These are phyloP conservation scores for Serranus cabrilla DNA, from an alignment of 2,797 vertebrate species.

Conservation along the genomic window DNA sequence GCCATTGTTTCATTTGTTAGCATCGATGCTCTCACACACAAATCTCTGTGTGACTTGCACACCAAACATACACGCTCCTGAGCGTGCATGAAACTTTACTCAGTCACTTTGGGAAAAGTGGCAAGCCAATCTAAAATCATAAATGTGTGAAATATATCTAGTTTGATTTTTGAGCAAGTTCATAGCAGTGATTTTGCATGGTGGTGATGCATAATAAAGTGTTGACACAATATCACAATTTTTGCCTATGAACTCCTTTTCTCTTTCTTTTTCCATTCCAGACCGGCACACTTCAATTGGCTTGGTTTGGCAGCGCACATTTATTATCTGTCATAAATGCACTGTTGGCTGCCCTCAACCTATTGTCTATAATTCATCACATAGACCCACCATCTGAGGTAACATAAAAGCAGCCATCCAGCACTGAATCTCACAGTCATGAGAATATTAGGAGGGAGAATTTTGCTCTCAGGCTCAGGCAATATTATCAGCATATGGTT, in stretches of 20 bases:
- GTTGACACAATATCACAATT: conserved; percentile 80
- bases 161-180: conserved; percentile 79
- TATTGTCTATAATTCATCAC: conserved; percentile 81
- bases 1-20: conserved; percentile 50
- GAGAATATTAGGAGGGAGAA: conserved; percentile 55
- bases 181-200: conserved; percentile 85
- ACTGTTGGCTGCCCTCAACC: conserved; percentile 76
- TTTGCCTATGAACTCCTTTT: conserved; percentile 71
- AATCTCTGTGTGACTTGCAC: conserved; percentile 54
- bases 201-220: conserved; percentile 85
- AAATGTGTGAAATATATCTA: conserved; percentile 82
- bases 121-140: conserved; percentile 77
- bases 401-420: conserved; percentile 74
- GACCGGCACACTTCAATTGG: conserved; percentile 75
- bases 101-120: conserved; percentile 68
- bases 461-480: conserved; percentile 22
- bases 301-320: conserved; percentile 74
- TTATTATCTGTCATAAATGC: conserved; percentile 83
- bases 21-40: conserved; percentile 42
- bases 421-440: conserved; percentile 55
- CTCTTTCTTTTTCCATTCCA: conserved; percentile 72
- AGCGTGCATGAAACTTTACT: conserved; percentile 64
- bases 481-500: conserved; percentile 37
- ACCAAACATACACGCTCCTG: conserved; percentile 61
- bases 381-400: conserved; percentile 63